These are phyloP conservation scores for Phaethornis superciliosus DNA, from an alignment of 2,113 vertebrate species.

Conservation along the genomic window DNA sequence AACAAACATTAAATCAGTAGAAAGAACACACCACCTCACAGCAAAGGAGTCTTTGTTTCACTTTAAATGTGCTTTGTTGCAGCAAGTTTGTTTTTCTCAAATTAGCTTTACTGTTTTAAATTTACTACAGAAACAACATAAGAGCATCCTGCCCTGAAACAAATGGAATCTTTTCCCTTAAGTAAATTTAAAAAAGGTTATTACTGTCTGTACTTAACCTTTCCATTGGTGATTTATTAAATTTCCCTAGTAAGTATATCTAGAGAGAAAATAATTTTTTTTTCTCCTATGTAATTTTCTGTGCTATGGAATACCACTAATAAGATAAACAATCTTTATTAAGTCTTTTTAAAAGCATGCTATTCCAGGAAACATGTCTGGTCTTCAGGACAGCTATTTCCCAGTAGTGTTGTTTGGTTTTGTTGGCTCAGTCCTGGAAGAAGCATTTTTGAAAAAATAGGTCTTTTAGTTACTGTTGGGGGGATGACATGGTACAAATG, in stretches of 20 bases:
- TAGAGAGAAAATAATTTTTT: background rate
- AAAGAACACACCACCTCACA: background rate
- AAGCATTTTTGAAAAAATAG: background rate
- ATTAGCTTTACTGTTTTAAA: background rate
- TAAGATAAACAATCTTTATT: background rate
- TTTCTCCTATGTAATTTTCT: background rate
- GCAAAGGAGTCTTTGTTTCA: slow-evolving; percentile 13
- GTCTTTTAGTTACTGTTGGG: background rate
- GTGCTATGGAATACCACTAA: background rate
- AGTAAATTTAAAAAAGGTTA: background rate
- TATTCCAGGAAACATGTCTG: background rate
- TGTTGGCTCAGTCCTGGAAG: background rate
- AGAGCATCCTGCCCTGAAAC: slow-evolving; percentile 1
- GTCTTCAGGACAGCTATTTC: background rate
- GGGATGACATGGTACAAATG: background rate
- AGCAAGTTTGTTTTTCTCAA: slow-evolving; percentile 42
- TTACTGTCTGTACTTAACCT: background rate
- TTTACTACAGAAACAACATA: slow-evolving; percentile 30
- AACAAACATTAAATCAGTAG: background rate
- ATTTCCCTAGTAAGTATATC: background rate
- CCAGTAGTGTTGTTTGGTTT: background rate
- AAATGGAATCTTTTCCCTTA: background rate
- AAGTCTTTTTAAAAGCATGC: background rate
- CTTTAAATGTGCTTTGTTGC: background rate
- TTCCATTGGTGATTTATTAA: background rate